Conservation (phyloP, 2,113 vertebrate species). For the Ictalurus furcatus region DNA sequence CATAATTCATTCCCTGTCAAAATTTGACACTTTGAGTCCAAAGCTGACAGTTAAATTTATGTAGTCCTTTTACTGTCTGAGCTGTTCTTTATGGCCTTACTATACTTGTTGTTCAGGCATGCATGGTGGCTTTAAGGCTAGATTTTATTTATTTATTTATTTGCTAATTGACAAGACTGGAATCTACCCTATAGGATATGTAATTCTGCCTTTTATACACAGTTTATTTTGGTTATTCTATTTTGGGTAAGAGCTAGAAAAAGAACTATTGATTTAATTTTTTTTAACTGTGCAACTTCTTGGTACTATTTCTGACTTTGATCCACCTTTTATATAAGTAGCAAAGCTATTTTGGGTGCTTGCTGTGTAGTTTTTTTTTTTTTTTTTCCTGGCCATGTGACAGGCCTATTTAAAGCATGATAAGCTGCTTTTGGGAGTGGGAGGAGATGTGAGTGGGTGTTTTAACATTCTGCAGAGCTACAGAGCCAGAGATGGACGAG, state of each 20-base stretch:
- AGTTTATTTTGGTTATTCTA: conserved; percentile 14
- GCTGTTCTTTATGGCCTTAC: neutral
- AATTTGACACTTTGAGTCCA: neutral
- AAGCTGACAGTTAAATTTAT: neutral
- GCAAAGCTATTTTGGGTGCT: conserved; percentile 62
- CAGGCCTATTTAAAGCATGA: conserved; percentile 67
- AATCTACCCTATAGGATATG: neutral
- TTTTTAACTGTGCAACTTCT: conserved; percentile 23
- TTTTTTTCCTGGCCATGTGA: conserved; percentile 64
- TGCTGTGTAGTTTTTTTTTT: conserved; percentile 62
- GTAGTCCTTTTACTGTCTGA: neutral
- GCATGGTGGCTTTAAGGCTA: neutral
- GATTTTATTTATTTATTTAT: neutral
- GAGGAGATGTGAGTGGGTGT: conserved; percentile 51
- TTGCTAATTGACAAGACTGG: neutral
- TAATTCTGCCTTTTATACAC: conserved; percentile 3
- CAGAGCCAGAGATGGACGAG: conserved; percentile 37
- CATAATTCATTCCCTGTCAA: neutral
- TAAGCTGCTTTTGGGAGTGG: conserved; percentile 51
- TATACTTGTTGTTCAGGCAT: neutral
- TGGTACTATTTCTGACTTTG: conserved; percentile 50
- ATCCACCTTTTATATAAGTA: conserved; percentile 60
- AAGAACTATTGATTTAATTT: conserved; percentile 43
- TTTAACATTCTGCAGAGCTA: conserved; percentile 57
- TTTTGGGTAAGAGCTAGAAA: neutral